These are phyloP conservation scores for Harlomillsia oculata DNA, from an alignment of 1,140 invertebrate genomes.

Conservation along the genomic window DNA sequence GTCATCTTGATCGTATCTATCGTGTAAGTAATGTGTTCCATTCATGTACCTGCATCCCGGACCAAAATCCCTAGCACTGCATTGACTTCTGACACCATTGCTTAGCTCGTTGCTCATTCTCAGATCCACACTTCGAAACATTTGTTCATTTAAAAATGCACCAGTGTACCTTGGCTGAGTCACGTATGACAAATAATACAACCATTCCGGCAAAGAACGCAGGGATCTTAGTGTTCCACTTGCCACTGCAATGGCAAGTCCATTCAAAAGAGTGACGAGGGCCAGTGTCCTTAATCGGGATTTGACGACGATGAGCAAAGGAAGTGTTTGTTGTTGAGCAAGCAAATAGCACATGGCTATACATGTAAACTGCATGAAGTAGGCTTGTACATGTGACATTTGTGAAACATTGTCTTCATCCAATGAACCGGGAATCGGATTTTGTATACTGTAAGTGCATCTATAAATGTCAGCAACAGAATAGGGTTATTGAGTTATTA, in stretches of 20 bases:
- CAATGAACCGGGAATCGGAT: conserved; percentile 49
- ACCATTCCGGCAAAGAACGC: conserved; percentile 60
- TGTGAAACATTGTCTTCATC: too few species aligned
- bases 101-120: too few species aligned
- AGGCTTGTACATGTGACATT: background rate
- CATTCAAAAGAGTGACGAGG: conserved; percentile 61
- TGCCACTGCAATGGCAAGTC: conserved; percentile 60
- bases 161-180: conserved; percentile 67
- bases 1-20: conserved; percentile 50
- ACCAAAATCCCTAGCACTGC: conserved; percentile 39
- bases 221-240: conserved; percentile 54
- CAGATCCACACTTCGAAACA: too few species aligned
- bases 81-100: too few species aligned
- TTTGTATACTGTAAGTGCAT: background rate
- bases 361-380: conserved; percentile 50
- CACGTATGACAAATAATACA: conserved; percentile 66
- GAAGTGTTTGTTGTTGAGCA: conserved; percentile 72
- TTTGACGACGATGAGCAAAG: conserved; percentile 68
- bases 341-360: conserved; percentile 71
- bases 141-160: conserved; percentile 30
- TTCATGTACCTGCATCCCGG: conserved; percentile 58
- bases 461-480: background rate
- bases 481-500: too few species aligned
- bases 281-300: conserved; percentile 63
- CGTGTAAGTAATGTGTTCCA: conserved; percentile 60